A percentile compares a stretch with the other conserved stretches of the same genome.
These are phyloP conservation scores for Pelosia muscerda DNA, from an alignment of 2,888 invertebrate genomes.

Conservation along the genomic window DNA sequence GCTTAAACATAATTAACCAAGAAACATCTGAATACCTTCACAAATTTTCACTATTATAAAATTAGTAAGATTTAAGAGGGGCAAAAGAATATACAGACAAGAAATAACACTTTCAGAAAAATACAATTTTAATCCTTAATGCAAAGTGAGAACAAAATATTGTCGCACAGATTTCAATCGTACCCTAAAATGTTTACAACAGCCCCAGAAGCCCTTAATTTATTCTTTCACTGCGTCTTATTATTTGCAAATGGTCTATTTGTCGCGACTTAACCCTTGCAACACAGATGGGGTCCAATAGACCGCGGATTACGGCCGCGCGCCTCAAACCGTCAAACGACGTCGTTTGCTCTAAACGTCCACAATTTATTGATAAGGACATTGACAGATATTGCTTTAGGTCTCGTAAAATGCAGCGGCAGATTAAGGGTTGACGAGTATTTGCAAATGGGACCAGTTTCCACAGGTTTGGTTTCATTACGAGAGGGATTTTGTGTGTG, in stretches of 20 bases:
- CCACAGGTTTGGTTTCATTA: slow-evolving; percentile 75
- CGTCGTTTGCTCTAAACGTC: slow-evolving; percentile 81
- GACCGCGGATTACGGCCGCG: slow-evolving; percentile 79
- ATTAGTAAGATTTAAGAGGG: background rate
- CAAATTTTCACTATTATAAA: background rate
- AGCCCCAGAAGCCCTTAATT: slow-evolving; percentile 72
- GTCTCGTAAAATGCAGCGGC: slow-evolving; percentile 83
- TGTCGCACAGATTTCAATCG: slow-evolving; percentile 51
- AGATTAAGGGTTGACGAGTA: slow-evolving; percentile 82
- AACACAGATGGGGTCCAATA: slow-evolving; percentile 81
- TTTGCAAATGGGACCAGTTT: slow-evolving; percentile 82
- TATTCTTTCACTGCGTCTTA: slow-evolving; percentile 87
- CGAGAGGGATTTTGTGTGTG: slow-evolving; percentile 65
- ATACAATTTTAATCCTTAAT: slow-evolving; percentile 32
- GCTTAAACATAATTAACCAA: no score
- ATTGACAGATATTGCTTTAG: slow-evolving; percentile 85
- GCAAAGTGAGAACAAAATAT: slow-evolving; percentile 39
- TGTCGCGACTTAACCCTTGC: slow-evolving; percentile 86
- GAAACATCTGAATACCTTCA: background rate
- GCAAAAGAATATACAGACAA: background rate
- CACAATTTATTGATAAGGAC: slow-evolving; percentile 86
- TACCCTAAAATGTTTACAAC: slow-evolving; percentile 50
- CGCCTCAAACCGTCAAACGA: slow-evolving; percentile 83
- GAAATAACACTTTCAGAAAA: background rate
- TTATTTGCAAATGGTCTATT: slow-evolving; percentile 87